A percentile compares a stretch with the other conserved stretches of the same genome.
Evolutionary conservation across 1,140 invertebrate species (phyloP).

Genomic region (Platorchestia sp.): DNA sequence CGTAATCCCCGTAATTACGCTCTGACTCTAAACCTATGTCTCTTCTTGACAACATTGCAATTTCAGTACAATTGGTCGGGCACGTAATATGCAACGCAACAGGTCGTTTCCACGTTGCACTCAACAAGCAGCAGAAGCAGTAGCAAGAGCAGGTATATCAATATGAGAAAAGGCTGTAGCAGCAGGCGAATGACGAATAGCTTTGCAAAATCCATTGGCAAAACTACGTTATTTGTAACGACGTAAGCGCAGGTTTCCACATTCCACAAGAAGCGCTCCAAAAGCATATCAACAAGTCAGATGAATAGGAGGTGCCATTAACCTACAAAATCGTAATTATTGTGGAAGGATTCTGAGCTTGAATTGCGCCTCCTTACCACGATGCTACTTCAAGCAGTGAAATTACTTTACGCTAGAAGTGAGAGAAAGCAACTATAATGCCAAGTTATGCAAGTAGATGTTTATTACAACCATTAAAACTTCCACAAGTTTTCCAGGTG

Average conservation of each 20-base stretch:
- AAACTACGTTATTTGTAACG: neutral
- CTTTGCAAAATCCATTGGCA: neutral
- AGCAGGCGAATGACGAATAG: neutral
- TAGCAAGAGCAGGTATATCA: neutral
- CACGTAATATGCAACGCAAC: neutral
- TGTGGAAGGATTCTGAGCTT: neutral
- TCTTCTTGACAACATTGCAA: neutral
- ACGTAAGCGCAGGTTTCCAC: neutral
- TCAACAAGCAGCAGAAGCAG: neutral
- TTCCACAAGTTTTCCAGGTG: neutral
- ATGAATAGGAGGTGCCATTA: neutral
- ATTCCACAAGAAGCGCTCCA: neutral
- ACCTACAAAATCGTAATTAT: neutral
- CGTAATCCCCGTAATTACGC: neutral
- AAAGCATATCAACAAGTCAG: neutral
- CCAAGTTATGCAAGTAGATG: neutral
- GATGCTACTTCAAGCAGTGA: neutral
- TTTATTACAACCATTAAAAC: neutral
- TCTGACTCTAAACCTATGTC: neutral
- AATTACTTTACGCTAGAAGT: neutral
- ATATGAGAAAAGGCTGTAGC: neutral
- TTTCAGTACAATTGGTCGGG: neutral
- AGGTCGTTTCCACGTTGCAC: neutral
- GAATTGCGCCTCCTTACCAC: neutral
- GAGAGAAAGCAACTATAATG: neutral